phyloP scores from a whole-genome alignment of 1,140 invertebrate species.

The Pollicipes pollicipes region DNA sequence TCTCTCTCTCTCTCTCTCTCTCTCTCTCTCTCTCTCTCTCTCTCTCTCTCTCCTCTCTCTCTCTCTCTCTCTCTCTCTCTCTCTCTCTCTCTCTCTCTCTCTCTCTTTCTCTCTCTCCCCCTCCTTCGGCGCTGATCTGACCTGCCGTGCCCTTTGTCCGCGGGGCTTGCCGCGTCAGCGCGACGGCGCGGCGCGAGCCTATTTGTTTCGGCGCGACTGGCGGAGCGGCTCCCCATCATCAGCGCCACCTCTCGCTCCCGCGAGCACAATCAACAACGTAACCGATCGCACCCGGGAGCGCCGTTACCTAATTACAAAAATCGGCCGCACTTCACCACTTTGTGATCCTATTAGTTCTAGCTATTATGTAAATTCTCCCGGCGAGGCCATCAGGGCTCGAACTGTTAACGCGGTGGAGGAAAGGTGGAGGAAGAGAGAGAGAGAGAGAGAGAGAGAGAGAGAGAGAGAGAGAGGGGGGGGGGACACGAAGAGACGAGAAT shows the following conservation, averaged over 20 bases:
- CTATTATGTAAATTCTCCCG: background rate
- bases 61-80: background rate
- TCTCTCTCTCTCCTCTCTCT: background rate
- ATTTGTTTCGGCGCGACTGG: no score
- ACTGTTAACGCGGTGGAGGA: background rate
- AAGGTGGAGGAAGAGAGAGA: background rate
- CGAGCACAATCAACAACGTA: background rate
- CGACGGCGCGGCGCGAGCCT: no score
- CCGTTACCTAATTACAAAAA: slow-evolving; percentile 2
- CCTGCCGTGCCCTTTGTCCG: no score
- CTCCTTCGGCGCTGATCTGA: background rate
- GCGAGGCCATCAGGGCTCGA: background rate
- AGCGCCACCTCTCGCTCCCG: background rate
- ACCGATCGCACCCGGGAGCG: background rate
- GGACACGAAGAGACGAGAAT: no score
- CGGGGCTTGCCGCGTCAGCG: no score
- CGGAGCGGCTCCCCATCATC: no score
- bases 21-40: background rate
- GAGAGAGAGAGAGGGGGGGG: no score
- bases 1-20: background rate
- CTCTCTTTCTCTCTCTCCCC: background rate
- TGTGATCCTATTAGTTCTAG: background rate
- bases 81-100: background rate
- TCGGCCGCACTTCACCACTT: background rate
- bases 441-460: background rate